Evolutionary conservation across 2,113 vertebrate species (phyloP).

Genomic region (Ellobius talpinus): DNA sequence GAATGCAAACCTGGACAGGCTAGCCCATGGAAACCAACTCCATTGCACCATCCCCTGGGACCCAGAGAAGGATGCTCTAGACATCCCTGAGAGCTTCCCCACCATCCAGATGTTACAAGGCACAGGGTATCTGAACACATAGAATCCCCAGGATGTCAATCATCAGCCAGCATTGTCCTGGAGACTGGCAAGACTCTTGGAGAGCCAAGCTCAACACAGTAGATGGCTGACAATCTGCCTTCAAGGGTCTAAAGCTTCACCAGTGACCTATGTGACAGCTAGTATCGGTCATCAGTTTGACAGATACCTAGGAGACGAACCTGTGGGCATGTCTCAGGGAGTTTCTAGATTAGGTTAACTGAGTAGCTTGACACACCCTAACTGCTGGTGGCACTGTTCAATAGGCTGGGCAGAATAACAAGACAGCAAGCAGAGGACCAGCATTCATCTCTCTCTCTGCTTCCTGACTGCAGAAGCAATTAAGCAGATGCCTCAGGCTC

Average conservation of each 20-base stretch:
- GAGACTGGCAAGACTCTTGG: background rate
- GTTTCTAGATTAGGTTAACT: background rate
- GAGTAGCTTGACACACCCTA: too few relatives aligned
- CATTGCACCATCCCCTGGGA: too few relatives aligned
- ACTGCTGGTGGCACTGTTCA: background rate
- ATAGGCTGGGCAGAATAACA: background rate
- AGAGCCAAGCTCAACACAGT: background rate
- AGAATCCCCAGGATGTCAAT: background rate
- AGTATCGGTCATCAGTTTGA: background rate
- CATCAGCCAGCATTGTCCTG: rapidly evolving
- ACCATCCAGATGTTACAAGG: background rate
- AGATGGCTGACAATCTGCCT: background rate
- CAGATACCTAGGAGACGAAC: background rate
- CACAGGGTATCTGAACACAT: too few relatives aligned
- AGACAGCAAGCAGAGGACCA: background rate
- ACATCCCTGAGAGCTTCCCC: background rate
- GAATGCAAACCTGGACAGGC: background rate
- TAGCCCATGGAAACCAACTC: background rate
- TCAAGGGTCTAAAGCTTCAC: background rate
- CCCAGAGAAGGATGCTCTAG: background rate
- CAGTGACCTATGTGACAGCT: background rate
- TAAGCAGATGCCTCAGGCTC: background rate
- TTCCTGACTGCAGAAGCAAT: background rate
- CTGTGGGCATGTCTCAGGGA: background rate
- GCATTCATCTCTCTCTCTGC: background rate